phyloP scores from a whole-genome alignment of 2,113 vertebrate genomes.

The Stegastes partitus region DNA sequence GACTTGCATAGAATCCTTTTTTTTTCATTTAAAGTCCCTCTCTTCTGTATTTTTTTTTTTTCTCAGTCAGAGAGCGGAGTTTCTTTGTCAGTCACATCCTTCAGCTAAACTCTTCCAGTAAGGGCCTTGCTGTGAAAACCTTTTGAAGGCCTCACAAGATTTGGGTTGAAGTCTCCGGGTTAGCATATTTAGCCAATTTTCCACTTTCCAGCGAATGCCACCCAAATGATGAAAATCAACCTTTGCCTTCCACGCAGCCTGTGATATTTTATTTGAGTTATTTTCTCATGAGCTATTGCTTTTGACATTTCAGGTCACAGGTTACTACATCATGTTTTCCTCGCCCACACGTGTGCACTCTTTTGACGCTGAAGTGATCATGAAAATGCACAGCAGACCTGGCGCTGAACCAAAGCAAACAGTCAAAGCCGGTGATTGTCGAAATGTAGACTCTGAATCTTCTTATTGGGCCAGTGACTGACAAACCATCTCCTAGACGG shows the following conservation, averaged over 20 bases:
- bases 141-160: constrained; percentile 3
- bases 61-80: neutral
- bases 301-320: constrained; percentile 26
- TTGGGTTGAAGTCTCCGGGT: constrained; percentile 14
- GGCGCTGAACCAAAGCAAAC: neutral
- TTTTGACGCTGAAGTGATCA: constrained; percentile 5
- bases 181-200: constrained; percentile 7
- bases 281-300: constrained; percentile 1
- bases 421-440: constrained; percentile 12
- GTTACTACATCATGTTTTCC: constrained; percentile 10
- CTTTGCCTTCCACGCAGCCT: neutral
- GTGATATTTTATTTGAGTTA: neutral
- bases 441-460: neutral
- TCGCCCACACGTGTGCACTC: constrained; percentile 30
- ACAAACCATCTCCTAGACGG: constrained; percentile 17
- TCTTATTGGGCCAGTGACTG: constrained; percentile 7
- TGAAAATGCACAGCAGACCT: constrained; percentile 8
- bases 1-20: neutral
- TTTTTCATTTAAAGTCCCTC: neutral
- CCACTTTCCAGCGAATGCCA: neutral
- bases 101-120: constrained; percentile 8
- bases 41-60: neutral
- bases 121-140: constrained; percentile 4
- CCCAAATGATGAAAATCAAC: constrained; percentile 2
- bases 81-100: neutral